These are phyloP conservation scores for Rotaria sp. DNA, from an alignment of 2,888 invertebrate genomes.

Conservation along the genomic window DNA sequence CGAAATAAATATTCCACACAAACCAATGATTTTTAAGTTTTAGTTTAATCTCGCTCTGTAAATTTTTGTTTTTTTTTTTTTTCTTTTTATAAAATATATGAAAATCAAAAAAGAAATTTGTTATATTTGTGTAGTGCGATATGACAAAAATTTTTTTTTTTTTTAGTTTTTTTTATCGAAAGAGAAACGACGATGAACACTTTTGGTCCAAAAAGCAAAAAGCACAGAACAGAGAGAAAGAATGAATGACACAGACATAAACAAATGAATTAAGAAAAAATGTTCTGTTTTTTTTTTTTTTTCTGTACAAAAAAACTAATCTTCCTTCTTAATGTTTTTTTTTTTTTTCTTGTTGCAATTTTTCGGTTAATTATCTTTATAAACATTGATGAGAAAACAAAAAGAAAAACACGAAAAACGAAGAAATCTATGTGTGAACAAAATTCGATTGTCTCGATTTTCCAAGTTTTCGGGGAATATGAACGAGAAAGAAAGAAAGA, in stretches of 20 bases:
- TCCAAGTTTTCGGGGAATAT: neutral
- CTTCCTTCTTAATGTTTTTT: neutral
- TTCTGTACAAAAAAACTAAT: conserved; percentile 11
- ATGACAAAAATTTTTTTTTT: neutral
- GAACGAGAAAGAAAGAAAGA: neutral
- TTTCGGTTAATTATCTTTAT: neutral
- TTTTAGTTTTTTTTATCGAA: neutral
- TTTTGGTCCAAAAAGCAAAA: conserved; percentile 10
- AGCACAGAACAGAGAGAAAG: conserved; percentile 15
- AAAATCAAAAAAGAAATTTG: neutral
- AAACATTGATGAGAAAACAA: conserved; percentile 15
- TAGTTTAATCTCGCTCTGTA: neutral
- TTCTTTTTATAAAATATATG: neutral
- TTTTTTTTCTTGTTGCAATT: neutral
- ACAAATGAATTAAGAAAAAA: conserved; percentile 1
- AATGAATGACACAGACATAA: conserved; percentile 10
- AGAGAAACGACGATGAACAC: conserved; percentile 2
- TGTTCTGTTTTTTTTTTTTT: neutral
- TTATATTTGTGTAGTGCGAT: neutral
- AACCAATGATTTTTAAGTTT: neutral
- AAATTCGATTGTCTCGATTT: neutral
- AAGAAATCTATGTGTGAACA: neutral
- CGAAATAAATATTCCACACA: neutral
- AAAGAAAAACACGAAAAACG: conserved; percentile 18
- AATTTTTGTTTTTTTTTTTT: neutral